Conservation (phyloP, 2,113 vertebrate species). For the Felis catus region F.catus_Fca126_mat1.0 CM031419.1:104901501-104902000, state of each 20-base stretch:
- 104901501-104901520: conserved; percentile 25
- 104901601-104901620: conserved; percentile 12
- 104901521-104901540: not conserved
- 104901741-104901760: conserved; percentile 4
- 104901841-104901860: not conserved
- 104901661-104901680: not conserved
- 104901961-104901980: not conserved
- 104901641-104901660: not conserved
- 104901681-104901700: not conserved
- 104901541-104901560: not conserved
- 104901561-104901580: not conserved
- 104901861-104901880: conserved; percentile 32
- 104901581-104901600: not conserved
- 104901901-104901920: not conserved
- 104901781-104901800: conserved; percentile 14
- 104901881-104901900: not conserved
- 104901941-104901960: not conserved
- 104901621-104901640: not conserved
- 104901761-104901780: not conserved
- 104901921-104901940: conserved; percentile 19
- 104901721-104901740: not conserved
- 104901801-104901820: not conserved
- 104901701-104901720: not conserved
- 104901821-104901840: conserved; percentile 29
- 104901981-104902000: conserved; percentile 34